These are phyloP conservation scores for Promerops cafer DNA, from an alignment of 2,113 vertebrate species.

Conservation along the genomic window DNA sequence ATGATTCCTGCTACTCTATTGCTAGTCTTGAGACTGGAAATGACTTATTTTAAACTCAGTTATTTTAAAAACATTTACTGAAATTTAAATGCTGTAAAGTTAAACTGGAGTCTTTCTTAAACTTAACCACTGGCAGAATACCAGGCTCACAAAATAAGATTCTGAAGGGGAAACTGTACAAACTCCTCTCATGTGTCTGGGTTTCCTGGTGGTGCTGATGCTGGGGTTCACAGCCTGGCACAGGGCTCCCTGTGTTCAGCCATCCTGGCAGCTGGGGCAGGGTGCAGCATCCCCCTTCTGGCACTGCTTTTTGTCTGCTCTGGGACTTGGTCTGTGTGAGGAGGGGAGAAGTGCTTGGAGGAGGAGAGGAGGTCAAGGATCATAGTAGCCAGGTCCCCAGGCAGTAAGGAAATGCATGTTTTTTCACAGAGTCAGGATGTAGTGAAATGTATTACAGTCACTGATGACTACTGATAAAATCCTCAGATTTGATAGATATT, in stretches of 20 bases:
- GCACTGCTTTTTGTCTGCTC: neutral
- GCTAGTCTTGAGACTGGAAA: neutral
- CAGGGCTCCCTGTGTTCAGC: neutral
- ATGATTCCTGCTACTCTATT: neutral
- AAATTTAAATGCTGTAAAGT: neutral
- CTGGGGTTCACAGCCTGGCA: neutral
- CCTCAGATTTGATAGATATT: neutral
- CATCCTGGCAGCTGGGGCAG: neutral
- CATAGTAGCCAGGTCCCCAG: neutral
- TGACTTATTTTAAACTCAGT: neutral
- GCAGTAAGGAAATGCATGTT: neutral
- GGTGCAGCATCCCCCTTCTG: neutral
- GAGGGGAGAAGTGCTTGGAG: neutral
- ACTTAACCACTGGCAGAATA: neutral
- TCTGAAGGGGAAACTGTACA: neutral
- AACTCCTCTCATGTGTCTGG: rapidly evolving
- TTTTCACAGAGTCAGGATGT: neutral
- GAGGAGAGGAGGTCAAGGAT: neutral
- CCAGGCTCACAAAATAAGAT: neutral
- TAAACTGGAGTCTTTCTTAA: neutral
- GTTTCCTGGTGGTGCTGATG: neutral
- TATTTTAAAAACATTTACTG: neutral
- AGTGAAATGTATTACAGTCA: neutral
- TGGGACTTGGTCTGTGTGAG: neutral
- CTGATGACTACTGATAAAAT: neutral